Base-by-base conservation (phyloP, 2,888 invertebrate genomes). In the Punctoribates punctum region DNA sequence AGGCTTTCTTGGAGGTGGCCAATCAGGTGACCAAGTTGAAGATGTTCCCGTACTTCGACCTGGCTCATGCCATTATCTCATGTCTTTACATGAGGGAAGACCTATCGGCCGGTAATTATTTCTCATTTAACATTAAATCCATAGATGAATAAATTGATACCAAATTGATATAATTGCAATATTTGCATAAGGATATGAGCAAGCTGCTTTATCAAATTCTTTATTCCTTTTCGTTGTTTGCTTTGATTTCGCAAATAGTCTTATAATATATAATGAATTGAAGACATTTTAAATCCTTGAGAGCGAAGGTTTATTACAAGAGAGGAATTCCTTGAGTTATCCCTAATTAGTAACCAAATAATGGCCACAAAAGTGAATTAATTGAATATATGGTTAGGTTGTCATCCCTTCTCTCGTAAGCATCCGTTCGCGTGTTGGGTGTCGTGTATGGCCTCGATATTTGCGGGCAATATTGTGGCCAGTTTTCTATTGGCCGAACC, bases 11-110 rank as follows among this genome's bases (percentile, higher is more conserved):
- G 84, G 96, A 97, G 86, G 89, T 97, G 88, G 97, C 98, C 87
- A 96, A 96, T 87, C 94, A 95, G 89, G 94, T 99, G 87, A 94
- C 96, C 82, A 96, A 97, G 86, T 88, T 98, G 81, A 96, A 98
- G 88, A 98, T 99, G 97, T 99, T 92, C 84, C 99, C 99, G 75
- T 98, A 96, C 87, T 99, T 99, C 86, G 98, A 99, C 85, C 91
- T 97, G 82, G 97, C 97, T 81, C 96, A 99, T 87, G 95, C 94
- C 85, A 88, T 94, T 82, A 87, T 97, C 81, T 95, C 94, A 87
- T 95, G 96, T 83, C 87, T 97, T 82, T 92, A 93, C 82, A 96
- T 97, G 80, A 88, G 96, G 83, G 97, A 98, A 85, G 97, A 98
- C 87, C 88, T 96, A 83, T 94, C 94, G 82, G 87, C 90, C 84